A percentile compares a stretch with the other conserved stretches of the same genome.
Conservation (phyloP, 2,797 vertebrate genomes). For the Oceanodroma leucorhoa region DNA sequence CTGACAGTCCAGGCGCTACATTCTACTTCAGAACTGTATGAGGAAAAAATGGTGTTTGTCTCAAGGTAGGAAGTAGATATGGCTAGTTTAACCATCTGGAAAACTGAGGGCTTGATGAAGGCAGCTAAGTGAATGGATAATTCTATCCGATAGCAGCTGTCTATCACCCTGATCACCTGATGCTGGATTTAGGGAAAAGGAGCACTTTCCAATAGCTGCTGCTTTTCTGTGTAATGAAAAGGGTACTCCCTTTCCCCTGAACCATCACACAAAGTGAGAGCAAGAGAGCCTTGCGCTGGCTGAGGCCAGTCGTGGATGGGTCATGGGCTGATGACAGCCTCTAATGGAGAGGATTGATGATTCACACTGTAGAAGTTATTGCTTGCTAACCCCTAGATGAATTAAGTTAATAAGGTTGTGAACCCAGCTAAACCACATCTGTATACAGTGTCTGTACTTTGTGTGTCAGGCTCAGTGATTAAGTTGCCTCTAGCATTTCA, state of each 20-base stretch:
- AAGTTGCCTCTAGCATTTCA: conserved; percentile 13
- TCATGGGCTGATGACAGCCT: background rate
- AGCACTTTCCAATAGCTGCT: background rate
- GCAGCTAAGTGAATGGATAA: background rate
- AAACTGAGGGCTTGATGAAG: background rate
- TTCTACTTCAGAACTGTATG: background rate
- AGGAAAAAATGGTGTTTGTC: background rate
- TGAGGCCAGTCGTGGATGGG: background rate
- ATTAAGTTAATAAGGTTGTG: conserved; percentile 43
- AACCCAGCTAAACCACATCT: conserved; percentile 33
- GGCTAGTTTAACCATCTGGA: background rate
- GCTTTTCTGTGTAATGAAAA: background rate
- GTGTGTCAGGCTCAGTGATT: conserved; percentile 21
- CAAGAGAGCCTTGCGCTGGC: background rate
- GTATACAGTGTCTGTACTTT: background rate
- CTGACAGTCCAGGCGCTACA: background rate
- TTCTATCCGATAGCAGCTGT: background rate
- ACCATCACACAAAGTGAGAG: background rate
- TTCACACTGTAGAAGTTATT: background rate
- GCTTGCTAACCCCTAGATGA: background rate
- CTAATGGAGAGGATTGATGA: background rate
- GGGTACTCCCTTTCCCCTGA: background rate
- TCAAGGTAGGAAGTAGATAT: background rate
- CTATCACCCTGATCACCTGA: background rate
- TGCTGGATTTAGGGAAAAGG: background rate